phyloP scores from a whole-genome alignment of 2,888 invertebrate genomes.

The Spicauda simplicius region DNA sequence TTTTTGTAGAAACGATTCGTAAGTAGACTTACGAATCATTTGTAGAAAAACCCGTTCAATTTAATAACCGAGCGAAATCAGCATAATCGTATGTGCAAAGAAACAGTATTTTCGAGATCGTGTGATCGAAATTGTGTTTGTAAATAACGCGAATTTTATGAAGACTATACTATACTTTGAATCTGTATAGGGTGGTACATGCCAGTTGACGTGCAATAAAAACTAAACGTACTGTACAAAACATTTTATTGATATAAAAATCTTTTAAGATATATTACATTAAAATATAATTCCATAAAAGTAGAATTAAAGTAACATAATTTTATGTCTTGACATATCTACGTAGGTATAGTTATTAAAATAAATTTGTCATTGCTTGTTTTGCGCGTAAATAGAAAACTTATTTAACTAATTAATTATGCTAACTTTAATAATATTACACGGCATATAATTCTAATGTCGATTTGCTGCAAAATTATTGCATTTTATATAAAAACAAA shows the following conservation, averaged over 20 bases:
- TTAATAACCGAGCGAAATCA: no score
- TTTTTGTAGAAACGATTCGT: no score
- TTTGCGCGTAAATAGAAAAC: not conserved
- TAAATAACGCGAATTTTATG: no score
- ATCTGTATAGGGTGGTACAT: not conserved
- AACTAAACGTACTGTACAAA: slow-evolving; percentile 20
- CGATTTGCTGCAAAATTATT: not conserved
- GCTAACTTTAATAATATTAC: not conserved
- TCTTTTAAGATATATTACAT: slow-evolving; percentile 18
- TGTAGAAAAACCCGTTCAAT: no score
- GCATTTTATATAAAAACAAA: not conserved
- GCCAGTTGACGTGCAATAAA: not conserved
- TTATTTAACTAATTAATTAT: not conserved
- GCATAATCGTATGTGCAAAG: no score
- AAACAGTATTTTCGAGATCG: no score
- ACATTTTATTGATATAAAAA: slow-evolving; percentile 33
- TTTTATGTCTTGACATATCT: slow-evolving; percentile 1
- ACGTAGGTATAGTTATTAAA: not conserved
- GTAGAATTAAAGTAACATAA: slow-evolving; percentile 18
- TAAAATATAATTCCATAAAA: slow-evolving; percentile 20
- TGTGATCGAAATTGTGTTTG: no score
- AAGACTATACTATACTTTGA: not conserved
- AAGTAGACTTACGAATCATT: no score
- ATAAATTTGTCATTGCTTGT: not conserved
- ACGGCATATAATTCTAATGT: not conserved